Evolutionary conservation across 2,113 vertebrate species (phyloP).

Genomic region (Myotis yumanensis): DNA sequence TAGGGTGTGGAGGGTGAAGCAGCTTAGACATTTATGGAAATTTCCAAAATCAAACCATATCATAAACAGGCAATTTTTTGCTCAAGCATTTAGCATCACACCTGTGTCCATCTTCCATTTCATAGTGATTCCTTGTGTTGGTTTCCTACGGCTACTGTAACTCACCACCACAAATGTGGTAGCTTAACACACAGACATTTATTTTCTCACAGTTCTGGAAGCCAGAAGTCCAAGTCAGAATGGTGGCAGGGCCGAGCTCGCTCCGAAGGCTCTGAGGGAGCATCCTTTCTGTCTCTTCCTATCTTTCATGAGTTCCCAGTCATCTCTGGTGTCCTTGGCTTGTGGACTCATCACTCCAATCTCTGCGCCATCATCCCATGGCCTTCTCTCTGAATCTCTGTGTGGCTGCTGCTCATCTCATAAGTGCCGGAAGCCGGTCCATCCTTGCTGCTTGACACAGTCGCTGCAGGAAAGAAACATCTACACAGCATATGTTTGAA

Average conservation of each 20-base stretch:
- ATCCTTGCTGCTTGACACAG: no score
- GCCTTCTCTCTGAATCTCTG: background rate
- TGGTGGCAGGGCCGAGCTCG: rapidly evolving
- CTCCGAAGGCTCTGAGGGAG: background rate
- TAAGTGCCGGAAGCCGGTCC: no score
- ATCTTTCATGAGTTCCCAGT: background rate
- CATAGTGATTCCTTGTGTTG: background rate
- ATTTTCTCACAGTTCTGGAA: background rate
- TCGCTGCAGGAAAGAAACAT: no score
- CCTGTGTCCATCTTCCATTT: background rate
- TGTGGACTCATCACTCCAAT: rapidly evolving
- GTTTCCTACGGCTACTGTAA: background rate
- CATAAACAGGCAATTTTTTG: background rate
- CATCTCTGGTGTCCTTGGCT: background rate
- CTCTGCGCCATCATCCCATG: background rate
- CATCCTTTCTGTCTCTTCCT: background rate
- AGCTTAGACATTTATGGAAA: background rate
- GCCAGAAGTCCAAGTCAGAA: background rate
- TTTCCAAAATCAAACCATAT: background rate
- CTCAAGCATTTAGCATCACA: background rate
- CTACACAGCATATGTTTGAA: no score
- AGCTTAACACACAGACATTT: background rate
- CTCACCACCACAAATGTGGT: background rate
- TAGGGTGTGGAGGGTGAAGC: background rate
- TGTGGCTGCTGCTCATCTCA: background rate